phyloP scores from a whole-genome alignment of 1,140 invertebrate species.

The Palaemon carinicauda region DNA sequence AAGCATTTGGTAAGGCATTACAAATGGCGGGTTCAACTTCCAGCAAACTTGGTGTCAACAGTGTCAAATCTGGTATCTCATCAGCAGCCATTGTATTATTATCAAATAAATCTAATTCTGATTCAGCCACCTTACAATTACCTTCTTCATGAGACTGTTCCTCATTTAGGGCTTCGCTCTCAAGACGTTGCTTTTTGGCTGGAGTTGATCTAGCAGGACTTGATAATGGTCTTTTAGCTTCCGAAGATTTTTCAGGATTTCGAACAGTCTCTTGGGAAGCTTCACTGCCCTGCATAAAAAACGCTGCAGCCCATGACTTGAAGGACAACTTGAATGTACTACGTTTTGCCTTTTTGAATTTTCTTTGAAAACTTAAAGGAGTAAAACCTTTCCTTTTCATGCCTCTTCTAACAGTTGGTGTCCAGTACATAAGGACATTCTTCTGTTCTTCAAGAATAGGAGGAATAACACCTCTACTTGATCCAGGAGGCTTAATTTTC shows the following conservation, averaged over 20 bases:
- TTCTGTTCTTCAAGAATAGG: not conserved
- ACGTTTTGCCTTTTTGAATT: not conserved
- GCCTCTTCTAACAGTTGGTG: constrained; percentile 39
- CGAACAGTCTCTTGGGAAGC: too few relatives aligned
- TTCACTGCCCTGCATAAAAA: too few relatives aligned
- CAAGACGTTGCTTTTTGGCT: not conserved
- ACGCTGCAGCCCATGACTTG: too few relatives aligned
- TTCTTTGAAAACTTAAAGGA: not conserved
- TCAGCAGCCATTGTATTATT: constrained; percentile 35
- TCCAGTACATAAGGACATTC: not conserved
- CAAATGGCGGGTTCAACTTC: constrained; percentile 50
- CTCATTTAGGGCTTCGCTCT: not conserved
- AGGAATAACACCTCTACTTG: too few relatives aligned
- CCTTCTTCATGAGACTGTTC: not conserved
- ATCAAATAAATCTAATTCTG: constrained; percentile 41
- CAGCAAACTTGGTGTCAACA: constrained; percentile 47
- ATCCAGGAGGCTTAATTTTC: too few relatives aligned
- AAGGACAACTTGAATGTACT: too few relatives aligned
- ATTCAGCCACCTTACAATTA: too few relatives aligned
- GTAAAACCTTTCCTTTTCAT: constrained; percentile 16
- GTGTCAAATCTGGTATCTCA: constrained; percentile 53
- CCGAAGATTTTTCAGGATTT: too few relatives aligned
- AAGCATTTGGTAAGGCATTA: constrained; percentile 50
- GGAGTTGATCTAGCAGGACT: too few relatives aligned
- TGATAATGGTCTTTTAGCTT: too few relatives aligned